Evolutionary conservation across 2,888 invertebrate genomes (phyloP), one percentile per base, ranked within the genome.

Genomic region (Cecidostiba fungosa): DNA sequence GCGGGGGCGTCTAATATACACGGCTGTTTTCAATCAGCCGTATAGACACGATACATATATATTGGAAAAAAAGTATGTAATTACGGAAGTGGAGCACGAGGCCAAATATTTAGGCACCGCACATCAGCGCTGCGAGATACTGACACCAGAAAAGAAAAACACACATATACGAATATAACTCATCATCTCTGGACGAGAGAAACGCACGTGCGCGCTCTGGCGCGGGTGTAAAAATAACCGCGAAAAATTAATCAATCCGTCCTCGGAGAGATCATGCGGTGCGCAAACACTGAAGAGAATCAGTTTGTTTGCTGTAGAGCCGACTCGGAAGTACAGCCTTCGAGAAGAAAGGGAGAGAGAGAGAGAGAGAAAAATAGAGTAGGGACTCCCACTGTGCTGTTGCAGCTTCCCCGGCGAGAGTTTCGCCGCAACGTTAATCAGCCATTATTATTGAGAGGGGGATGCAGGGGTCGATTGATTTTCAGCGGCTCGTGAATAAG

Each of bases 341-440:
- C 39, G 16, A 6, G 59, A 39, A 36, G 26, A 72, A 4, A 47
- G 43, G 26, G 32, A 19, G 6, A 47, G 62, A 36, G 32, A n/a
- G 23, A 16, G 26, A 47, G 43, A 69, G 39, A 19, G 36, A 50
- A 73, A 85, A 79, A 76, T n/a, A 76, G 62, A 81, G 73, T 19
- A 23, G 73, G 78, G 39, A 84, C 79, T 69, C 84, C 84, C 69
- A 74, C 79, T 74, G 74, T 16, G 84, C 43, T 36, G 43, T 54
- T 43, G 79, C 70, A 43, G 72, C 43, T 23, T 39, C 39, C 43
- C 72, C 39, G 43, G 26, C 10, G 72, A 39, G n/a, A 23, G 26
- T 43, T 43, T 72, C 36, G 79, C 66, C 26, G 54, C 78, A 19
- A 62, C 78, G 84, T 74, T 84, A 79, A 84, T 84, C 79, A 84